Conservation (phyloP, 2,888 invertebrate genomes). For the Xiphydria camelus region DNA sequence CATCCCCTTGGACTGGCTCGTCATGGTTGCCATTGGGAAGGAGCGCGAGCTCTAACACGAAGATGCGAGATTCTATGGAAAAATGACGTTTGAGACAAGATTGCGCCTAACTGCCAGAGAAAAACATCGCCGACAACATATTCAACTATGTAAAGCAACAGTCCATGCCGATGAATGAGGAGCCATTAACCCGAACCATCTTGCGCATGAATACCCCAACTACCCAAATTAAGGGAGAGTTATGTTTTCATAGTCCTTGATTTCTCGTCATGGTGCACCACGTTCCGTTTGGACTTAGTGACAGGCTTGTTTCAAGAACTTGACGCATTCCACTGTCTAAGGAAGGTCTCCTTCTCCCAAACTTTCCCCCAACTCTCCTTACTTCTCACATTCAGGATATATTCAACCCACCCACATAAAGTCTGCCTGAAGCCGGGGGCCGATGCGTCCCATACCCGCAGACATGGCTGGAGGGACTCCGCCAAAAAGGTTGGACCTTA, state of each 20-base stretch:
- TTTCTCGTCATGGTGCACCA: neutral
- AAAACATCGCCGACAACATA: neutral
- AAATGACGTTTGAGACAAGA: neutral
- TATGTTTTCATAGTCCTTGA: neutral
- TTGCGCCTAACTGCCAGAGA: neutral
- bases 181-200: neutral
- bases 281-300: neutral
- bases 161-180: neutral
- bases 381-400: neutral
- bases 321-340: neutral
- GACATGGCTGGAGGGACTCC: conserved; percentile 7
- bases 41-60: neutral
- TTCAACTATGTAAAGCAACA: neutral
- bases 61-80: neutral
- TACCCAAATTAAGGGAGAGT: neutral
- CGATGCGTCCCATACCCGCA: neutral
- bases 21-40: neutral
- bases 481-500: conserved; percentile 15
- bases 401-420: neutral
- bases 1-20: neutral
- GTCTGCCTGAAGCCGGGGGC: neutral
- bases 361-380: neutral
- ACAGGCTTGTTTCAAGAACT: neutral
- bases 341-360: neutral
- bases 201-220: neutral